These are phyloP conservation scores for Trissolcus japonicus DNA, from an alignment of 2,888 invertebrate species.

Conservation along the genomic window DNA sequence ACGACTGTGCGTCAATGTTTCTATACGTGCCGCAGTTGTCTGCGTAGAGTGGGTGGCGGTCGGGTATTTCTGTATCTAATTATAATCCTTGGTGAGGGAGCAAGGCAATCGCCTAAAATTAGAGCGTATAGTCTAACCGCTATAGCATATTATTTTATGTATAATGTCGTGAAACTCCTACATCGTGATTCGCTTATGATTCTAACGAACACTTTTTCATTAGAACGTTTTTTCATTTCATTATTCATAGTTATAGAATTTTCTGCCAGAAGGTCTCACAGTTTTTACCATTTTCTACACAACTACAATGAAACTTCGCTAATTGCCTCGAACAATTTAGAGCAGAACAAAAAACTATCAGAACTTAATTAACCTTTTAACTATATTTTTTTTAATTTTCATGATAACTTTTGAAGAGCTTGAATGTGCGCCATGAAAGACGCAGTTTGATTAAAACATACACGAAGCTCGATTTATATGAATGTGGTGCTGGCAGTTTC, in stretches of 20 bases:
- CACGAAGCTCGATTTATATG: slow-evolving; percentile 48
- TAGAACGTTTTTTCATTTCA: slow-evolving; percentile 45
- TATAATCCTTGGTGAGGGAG: slow-evolving; percentile 75
- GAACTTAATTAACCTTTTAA: too few species aligned
- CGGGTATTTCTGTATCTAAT: slow-evolving; percentile 76
- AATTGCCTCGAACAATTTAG: too few species aligned
- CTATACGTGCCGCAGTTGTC: slow-evolving; percentile 62
- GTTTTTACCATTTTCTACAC: too few species aligned
- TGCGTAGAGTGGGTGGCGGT: slow-evolving; percentile 68
- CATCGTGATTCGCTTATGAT: slow-evolving; percentile 56
- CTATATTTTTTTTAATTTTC: too few species aligned
- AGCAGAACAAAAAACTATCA: too few species aligned
- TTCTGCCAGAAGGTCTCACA: too few species aligned
- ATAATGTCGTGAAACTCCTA: slow-evolving; percentile 60
- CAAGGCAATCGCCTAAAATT: slow-evolving; percentile 76
- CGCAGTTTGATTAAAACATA: slow-evolving; percentile 53
- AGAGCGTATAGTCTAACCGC: slow-evolving; percentile 74
- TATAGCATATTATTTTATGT: slow-evolving; percentile 68
- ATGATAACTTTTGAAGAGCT: too few species aligned
- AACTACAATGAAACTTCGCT: too few species aligned
- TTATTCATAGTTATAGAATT: too few species aligned
- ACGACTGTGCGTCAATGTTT: slow-evolving; percentile 62
- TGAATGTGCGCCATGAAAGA: too few species aligned
- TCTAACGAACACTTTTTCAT: slow-evolving; percentile 24
- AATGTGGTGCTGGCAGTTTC: slow-evolving; percentile 56